Evolutionary conservation across 2,113 vertebrate species (phyloP), one percentile per base, ranked within the genome.

Genomic region (Coptodon bakossiorum): DNA sequence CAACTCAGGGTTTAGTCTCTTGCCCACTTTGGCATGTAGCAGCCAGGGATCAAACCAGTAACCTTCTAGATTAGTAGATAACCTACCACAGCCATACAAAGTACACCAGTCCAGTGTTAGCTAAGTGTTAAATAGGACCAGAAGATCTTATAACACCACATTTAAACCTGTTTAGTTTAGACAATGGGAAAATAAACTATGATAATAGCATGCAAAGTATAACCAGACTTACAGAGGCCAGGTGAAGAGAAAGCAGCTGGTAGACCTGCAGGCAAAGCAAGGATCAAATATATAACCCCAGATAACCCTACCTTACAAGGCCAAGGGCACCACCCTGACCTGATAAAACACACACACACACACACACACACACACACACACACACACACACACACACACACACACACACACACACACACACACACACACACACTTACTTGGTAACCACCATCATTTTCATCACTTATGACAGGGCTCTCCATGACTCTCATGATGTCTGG

Each of bases 231-330:
- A 94, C 93, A 85, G 68, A 83, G 71, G 11, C 79, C 92, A 94
- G 94, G 88, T 94, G 91, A 90, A 91, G 90, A 91, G 29, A 76
- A 91, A 31, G 53, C 86, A 80, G 91, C 86, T 88, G 83, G 81
- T 92, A 85, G 88, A 91, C 92, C 82, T 93, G 59, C 54, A 85
- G 76, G 38, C 87, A 57, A 71, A 27, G 24, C 84, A 63, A 83
- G 83, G 84, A 94, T 95, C 94, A 92, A 91, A 95, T 96, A 92
- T 96, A 96, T 96, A 96, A 96, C 91, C 92, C 91, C 57, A 48
- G 90, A 83, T 93, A 89, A 93, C 84, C 88, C 93, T 86, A 84
- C 94, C 95, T 88, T 93, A 95, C 91, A 94, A 95, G 94, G 95
- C 92, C 93, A 96, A 95, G 92, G 92, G 57, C 93, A 92, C 89